phyloP scores from a whole-genome alignment of 64 coral and sea anemone genomes.

The Actinia equina region DNA sequence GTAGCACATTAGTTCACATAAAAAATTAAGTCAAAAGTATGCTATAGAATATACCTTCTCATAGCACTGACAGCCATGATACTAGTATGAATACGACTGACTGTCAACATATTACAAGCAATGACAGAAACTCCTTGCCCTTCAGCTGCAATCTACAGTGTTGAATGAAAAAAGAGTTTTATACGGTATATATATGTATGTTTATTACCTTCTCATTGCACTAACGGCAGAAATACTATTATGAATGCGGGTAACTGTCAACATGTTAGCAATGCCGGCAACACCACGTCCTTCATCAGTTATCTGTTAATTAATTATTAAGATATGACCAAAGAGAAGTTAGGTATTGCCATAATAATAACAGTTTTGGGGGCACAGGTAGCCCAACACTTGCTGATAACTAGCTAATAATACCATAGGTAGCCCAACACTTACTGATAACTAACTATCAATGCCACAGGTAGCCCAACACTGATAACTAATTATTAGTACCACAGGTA shows the following conservation, averaged over 20 bases:
- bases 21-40: too few relatives aligned
- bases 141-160: too few relatives aligned
- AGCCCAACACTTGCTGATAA: too few relatives aligned
- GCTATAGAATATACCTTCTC: slow-evolving; percentile 29
- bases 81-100: slow-evolving; percentile 43
- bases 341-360: background rate
- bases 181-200: background rate
- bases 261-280: slow-evolving; percentile 76
- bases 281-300: slow-evolving; percentile 80
- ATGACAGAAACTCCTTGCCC: too few relatives aligned
- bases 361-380: too few relatives aligned
- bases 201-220: slow-evolving; percentile 55
- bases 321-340: background rate
- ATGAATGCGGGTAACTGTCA: slow-evolving; percentile 64
- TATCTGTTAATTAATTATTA: slow-evolving; percentile 39
- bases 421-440: too few relatives aligned
- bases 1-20: too few relatives aligned
- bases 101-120: slow-evolving; percentile 18
- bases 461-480: too few relatives aligned
- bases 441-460: too few relatives aligned
- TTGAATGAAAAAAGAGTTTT: background rate
- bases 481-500: too few relatives aligned
- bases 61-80: slow-evolving; percentile 43
- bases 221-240: slow-evolving; percentile 37
- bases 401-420: too few relatives aligned